These are phyloP conservation scores for Muricea muricata DNA, from an alignment of 92 coral and sea anemone genomes.

Conservation along the genomic window DNA sequence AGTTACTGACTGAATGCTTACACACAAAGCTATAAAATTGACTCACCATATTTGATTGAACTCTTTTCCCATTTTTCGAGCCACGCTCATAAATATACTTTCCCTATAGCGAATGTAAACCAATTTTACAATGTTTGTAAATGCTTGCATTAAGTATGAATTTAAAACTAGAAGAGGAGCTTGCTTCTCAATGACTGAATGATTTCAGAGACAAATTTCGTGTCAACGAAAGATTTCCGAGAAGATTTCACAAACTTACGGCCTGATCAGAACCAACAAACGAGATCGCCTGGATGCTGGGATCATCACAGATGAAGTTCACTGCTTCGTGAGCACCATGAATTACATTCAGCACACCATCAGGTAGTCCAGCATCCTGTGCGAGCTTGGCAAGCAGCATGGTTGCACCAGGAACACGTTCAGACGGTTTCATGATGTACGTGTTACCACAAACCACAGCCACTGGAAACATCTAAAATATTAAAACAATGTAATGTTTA, in stretches of 20 bases:
- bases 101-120: conserved; percentile 68
- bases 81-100: conserved; percentile 94
- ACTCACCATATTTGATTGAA: conserved; percentile 96
- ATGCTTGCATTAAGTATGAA: too few relatives aligned
- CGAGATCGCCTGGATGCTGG: conserved; percentile 86
- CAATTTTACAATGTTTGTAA: neutral
- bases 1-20: neutral
- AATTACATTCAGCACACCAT: conserved; percentile 89
- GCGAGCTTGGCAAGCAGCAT: conserved; percentile 93
- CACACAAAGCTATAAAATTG: too few relatives aligned
- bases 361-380: conserved; percentile 98
- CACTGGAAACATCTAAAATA: conserved; percentile 89
- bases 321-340: conserved; percentile 99
- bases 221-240: neutral
- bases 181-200: too few relatives aligned
- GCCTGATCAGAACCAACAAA: conserved; percentile 99
- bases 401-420: conserved; percentile 89
- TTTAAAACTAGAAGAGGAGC: too few relatives aligned
- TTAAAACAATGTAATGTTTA: neutral
- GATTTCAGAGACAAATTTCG: too few relatives aligned
- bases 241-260: conserved; percentile 65
- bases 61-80: conserved; percentile 89
- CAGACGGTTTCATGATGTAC: conserved; percentile 88
- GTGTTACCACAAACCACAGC: conserved; percentile 97
- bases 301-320: conserved; percentile 92